phyloP scores from a whole-genome alignment of 2,797 vertebrate genomes.

The Synaphobranchus kaupii region DNA sequence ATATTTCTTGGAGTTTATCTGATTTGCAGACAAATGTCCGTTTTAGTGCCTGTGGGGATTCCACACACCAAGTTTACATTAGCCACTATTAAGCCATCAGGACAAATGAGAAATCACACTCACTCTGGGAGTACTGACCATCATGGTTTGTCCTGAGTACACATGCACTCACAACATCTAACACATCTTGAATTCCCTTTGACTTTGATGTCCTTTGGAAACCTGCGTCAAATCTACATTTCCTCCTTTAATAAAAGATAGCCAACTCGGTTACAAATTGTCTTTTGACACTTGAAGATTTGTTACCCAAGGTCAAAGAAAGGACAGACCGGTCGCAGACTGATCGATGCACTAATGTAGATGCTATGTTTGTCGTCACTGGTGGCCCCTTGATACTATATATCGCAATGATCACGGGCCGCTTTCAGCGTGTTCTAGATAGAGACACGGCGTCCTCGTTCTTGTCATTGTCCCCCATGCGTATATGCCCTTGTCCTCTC shows the following conservation, averaged over 20 bases:
- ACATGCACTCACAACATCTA: background rate
- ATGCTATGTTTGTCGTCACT: background rate
- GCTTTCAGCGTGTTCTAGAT: conserved; percentile 35
- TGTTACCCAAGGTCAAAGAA: background rate
- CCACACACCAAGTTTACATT: background rate
- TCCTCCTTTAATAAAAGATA: background rate
- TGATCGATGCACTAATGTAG: background rate
- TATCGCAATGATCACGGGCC: background rate
- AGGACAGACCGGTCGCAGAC: background rate
- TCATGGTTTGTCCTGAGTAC: background rate
- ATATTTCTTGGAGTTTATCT: background rate
- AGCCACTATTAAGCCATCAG: background rate
- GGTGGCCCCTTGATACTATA: background rate
- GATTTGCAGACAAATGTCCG: background rate
- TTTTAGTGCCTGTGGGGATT: background rate
- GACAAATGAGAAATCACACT: background rate
- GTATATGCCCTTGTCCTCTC: conserved; percentile 54
- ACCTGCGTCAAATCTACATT: background rate
- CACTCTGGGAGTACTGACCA: background rate
- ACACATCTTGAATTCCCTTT: background rate
- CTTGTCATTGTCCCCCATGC: background rate
- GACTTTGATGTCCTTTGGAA: background rate
- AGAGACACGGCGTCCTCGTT: conserved; percentile 44
- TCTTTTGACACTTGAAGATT: background rate
- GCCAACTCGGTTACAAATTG: background rate